Evolutionary conservation across 2,113 vertebrate species (phyloP).

Genomic region (Ornithorhynchus anatinus): DNA sequence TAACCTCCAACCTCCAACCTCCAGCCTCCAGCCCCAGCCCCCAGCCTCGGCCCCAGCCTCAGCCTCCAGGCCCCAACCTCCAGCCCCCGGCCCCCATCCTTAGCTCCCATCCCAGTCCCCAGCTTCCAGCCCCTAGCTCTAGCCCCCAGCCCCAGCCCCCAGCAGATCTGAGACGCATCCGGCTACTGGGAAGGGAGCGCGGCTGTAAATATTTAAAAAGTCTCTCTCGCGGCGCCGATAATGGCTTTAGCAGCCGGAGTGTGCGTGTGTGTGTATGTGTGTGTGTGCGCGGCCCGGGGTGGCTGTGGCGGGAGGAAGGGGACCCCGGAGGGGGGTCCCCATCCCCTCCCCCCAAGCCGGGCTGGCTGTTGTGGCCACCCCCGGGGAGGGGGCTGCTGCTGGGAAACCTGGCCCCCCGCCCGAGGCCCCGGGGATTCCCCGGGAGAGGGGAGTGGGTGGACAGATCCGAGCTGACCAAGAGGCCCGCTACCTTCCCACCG

Average conservation of each 20-base stretch:
- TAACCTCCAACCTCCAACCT: neutral
- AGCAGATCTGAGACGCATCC: conserved; percentile 43
- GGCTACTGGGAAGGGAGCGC: conserved; percentile 56
- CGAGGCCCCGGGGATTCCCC: no score
- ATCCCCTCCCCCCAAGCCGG: neutral
- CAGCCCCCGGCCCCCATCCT: neutral
- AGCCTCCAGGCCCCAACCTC: neutral
- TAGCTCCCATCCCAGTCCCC: neutral
- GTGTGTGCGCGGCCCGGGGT: neutral
- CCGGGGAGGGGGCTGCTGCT: no score
- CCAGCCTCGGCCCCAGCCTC: neutral
- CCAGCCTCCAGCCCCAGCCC: neutral
- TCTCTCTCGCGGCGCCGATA: conserved; percentile 55
- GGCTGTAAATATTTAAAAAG: conserved; percentile 69
- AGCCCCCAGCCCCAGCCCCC: neutral
- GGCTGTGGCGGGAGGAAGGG: neutral
- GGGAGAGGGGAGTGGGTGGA: no score
- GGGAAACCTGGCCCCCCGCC: no score
- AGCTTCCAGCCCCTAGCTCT: neutral
- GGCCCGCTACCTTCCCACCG: no score
- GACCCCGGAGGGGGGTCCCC: neutral
- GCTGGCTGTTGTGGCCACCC: neutral
- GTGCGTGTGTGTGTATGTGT: no score
- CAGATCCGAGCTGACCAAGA: no score
- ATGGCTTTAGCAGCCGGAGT: conserved; percentile 60